phyloP scores from a whole-genome alignment of 2,888 invertebrate species.

The Phragmatobia fuliginosa region DNA sequence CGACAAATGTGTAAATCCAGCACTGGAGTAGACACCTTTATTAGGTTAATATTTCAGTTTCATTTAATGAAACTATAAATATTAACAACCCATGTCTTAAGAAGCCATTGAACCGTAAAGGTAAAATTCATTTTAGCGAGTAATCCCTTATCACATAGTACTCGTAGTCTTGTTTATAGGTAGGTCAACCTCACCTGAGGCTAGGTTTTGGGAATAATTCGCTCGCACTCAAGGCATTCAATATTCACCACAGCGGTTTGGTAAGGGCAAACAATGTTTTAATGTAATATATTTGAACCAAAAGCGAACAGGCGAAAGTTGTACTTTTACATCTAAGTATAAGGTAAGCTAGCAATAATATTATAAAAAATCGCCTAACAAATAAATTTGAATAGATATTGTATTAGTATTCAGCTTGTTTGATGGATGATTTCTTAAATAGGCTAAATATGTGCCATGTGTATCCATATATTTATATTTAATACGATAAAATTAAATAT shows the following conservation, averaged over 20 bases:
- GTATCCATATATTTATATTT: too few relatives aligned
- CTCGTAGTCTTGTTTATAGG: background rate
- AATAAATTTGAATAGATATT: background rate
- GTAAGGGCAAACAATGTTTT: constrained; percentile 9
- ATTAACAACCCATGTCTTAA: background rate
- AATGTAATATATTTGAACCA: constrained; percentile 8
- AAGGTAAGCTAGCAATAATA: background rate
- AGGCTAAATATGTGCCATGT: background rate
- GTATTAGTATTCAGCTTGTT: background rate
- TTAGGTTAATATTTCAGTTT: too few relatives aligned
- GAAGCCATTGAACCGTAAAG: background rate
- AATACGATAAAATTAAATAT: too few relatives aligned
- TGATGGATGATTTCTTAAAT: background rate
- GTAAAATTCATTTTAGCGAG: background rate
- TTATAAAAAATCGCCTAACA: too few relatives aligned
- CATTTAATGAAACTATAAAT: background rate
- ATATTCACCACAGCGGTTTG: constrained; percentile 10
- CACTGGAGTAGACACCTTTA: too few relatives aligned
- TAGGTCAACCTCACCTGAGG: constrained; percentile 8
- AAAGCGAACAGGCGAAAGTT: background rate
- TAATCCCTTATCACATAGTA: background rate
- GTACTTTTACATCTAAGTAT: background rate
- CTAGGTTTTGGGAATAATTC: constrained; percentile 8
- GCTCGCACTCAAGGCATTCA: constrained; percentile 11
- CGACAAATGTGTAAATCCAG: too few relatives aligned